Base-by-base conservation (phyloP, 2,113 vertebrate genomes). In the Pandion haliaetus region DNA sequence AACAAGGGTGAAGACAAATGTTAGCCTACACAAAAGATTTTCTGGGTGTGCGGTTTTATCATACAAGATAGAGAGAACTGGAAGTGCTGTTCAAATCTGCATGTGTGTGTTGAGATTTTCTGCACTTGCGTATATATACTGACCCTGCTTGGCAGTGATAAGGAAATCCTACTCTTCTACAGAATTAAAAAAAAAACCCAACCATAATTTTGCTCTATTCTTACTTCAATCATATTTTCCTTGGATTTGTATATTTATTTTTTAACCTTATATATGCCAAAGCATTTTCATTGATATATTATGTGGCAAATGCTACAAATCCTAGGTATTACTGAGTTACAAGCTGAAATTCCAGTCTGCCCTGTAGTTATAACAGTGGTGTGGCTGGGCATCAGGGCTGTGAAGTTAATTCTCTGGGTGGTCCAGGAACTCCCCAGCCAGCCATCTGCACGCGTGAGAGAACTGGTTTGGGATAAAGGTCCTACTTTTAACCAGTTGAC, bases 71-170 rank as follows among this genome's bases (percentile, higher is more conserved):
- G 73, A 87, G 17, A 40, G 88, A 81, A 93, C 42, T 79, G 13
- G 12, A 82, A 86, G 28, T 31, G 34, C 50, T 23, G 11, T 70
- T 91, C 40, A 95, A 95, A 95, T 95, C 31, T 82, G 21, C 57
- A 62, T 79, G 67, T 32, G 83, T 81, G 65, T 92, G 83, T 92
- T 91, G n/a, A 95, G 40, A 94, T 95, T 94, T 94, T 85, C 62
- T 94, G 34, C 23, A n/a, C 57, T 86, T 95, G 91, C 23, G 59
- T 62, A 71, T 88, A 72, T 47, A 63, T 44, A 79, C 25, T 49
- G 10, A 91, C 77, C 83, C 88, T 96, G 97, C 38, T 94, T 94
- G 74, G 25, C 34, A 85, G 49, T 85, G 95, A 97, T 96, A 97
- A 97, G 93, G 49, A 95, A 95, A 96, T 96, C 58, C 73, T 84